Evolutionary conservation across 2,888 invertebrate species (phyloP).

Genomic region (Deladenus siricidicola): DNA sequence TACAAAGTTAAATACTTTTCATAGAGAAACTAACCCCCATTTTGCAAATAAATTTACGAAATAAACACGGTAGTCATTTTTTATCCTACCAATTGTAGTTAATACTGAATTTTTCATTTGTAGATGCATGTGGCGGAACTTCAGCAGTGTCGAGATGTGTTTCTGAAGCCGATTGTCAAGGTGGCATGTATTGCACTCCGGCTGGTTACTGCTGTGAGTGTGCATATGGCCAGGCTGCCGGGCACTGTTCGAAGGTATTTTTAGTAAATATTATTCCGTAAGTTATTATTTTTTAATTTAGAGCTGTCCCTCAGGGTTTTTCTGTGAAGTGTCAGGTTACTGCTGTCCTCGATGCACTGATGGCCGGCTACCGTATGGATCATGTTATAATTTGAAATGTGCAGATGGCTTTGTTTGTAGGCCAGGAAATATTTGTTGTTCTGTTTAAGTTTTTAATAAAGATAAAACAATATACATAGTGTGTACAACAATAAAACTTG

Average conservation of each 20-base stretch:
- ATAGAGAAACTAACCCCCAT: too few species aligned
- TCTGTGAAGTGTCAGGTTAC: constrained; percentile 33
- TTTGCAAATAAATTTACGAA: too few species aligned
- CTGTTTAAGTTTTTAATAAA: constrained; percentile 2
- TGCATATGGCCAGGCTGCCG: constrained; percentile 35
- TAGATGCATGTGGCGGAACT: constrained; percentile 41
- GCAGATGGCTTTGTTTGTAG: constrained; percentile 36
- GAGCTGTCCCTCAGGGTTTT: constrained; percentile 37
- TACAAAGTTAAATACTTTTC: too few species aligned
- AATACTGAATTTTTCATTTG: constrained; percentile 8
- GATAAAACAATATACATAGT: too few species aligned
- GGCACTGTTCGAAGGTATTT: constrained; percentile 32
- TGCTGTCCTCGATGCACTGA: constrained; percentile 39
- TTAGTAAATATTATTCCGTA: background rate
- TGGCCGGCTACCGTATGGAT: constrained; percentile 36
- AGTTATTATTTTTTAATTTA: constrained; percentile 16
- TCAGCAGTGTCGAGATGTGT: constrained; percentile 37
- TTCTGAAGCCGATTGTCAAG: constrained; percentile 18
- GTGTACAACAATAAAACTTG: too few species aligned
- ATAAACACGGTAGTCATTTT: too few species aligned
- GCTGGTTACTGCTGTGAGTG: constrained; percentile 48
- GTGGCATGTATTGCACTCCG: constrained; percentile 35
- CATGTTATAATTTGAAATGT: constrained; percentile 40
- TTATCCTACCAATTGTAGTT: constrained; percentile 1
- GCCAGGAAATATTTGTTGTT: constrained; percentile 44